Conservation (phyloP, 2,888 invertebrate genomes). For the Leptopilina myrica region DNA sequence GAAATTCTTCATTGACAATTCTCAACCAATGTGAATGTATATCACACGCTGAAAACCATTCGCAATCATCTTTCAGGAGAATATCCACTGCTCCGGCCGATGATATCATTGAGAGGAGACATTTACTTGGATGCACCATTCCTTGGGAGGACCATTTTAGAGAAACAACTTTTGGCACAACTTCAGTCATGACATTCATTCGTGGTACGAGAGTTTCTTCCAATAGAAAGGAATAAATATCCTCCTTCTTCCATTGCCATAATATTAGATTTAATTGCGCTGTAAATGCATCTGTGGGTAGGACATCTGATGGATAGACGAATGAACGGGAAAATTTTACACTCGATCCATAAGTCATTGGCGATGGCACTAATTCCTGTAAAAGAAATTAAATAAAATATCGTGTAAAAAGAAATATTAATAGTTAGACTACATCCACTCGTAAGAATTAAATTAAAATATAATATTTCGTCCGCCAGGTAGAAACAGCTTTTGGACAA, state of each 20-base stretch:
- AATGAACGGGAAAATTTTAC: slow-evolving; percentile 69
- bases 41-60: slow-evolving; percentile 68
- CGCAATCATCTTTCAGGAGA: slow-evolving; percentile 59
- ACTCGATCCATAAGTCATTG: slow-evolving; percentile 61
- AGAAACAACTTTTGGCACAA: slow-evolving; percentile 60
- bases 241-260: slow-evolving; percentile 62
- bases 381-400: slow-evolving; percentile 41
- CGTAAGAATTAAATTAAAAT: too few relatives aligned
- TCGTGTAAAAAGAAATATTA: neutral
- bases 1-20: slow-evolving; percentile 55
- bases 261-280: slow-evolving; percentile 56
- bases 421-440: too few relatives aligned
- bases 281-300: slow-evolving; percentile 60
- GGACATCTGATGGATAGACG: slow-evolving; percentile 63
- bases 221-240: slow-evolving; percentile 66
- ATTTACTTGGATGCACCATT: slow-evolving; percentile 63
- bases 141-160: slow-evolving; percentile 70
- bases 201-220: slow-evolving; percentile 67
- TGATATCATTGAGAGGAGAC: slow-evolving; percentile 67
- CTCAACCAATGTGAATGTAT: slow-evolving; percentile 59
- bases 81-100: slow-evolving; percentile 68
- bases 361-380: slow-evolving; percentile 70
- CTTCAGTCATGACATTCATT: slow-evolving; percentile 57
- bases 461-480: too few relatives aligned
- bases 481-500: too few relatives aligned